Percentiles rank a stretch among this genome's conserved stretches.
Evolutionary conservation across 2,888 invertebrate species (phyloP).

Genomic region (Cephus runcator): DNA sequence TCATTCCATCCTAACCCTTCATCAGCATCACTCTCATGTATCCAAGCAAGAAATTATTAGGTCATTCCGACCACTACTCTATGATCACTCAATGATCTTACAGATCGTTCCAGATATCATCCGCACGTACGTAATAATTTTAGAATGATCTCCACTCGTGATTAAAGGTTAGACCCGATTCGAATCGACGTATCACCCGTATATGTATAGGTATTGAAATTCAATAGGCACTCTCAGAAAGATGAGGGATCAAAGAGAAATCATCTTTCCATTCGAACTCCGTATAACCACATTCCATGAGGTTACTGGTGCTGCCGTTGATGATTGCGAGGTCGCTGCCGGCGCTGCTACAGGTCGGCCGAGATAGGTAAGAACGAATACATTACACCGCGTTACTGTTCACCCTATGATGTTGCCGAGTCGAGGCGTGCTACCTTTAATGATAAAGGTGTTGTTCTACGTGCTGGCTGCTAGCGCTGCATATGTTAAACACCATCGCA

Average conservation of each 20-base stretch:
- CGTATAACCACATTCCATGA: background rate
- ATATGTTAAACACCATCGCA: slow-evolving; percentile 47
- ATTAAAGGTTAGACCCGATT: background rate
- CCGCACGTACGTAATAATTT: background rate
- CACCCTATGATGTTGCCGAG: slow-evolving; percentile 26
- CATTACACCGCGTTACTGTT: slow-evolving; percentile 19
- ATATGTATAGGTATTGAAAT: background rate
- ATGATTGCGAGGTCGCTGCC: background rate
- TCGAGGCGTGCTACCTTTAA: slow-evolving; percentile 47
- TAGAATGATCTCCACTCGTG: background rate
- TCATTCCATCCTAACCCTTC: background rate
- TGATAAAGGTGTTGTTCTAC: slow-evolving; percentile 52
- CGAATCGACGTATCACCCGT: background rate
- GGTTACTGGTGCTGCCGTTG: background rate
- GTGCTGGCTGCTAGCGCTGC: slow-evolving; percentile 41
- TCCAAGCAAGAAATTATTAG: background rate
- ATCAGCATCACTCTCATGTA: background rate
- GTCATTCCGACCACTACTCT: background rate
- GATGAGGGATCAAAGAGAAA: background rate
- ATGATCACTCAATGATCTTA: background rate
- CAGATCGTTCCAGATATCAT: background rate
- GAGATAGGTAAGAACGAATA: slow-evolving; percentile 25
- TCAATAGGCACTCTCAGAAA: background rate
- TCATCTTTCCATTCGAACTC: background rate
- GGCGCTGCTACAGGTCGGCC: background rate